Conservation (phyloP, 2,797 vertebrate species). For the Pelobates cultripes region DNA sequence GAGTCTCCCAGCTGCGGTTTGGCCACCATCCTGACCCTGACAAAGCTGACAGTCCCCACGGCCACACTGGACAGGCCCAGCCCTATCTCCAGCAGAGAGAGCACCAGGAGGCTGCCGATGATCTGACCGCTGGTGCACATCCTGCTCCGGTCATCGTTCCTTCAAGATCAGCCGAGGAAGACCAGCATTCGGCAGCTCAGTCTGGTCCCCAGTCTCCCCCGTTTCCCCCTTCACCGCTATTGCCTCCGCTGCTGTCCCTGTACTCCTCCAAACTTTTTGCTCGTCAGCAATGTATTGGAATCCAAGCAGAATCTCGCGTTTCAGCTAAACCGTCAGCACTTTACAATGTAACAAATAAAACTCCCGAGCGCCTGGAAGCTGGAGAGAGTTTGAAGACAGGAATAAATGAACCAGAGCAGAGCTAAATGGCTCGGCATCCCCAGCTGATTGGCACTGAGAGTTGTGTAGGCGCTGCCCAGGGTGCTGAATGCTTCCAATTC, state of each 20-base stretch:
- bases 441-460: neutral
- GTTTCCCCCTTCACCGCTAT: conserved; percentile 23
- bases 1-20: conserved; percentile 93
- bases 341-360: neutral
- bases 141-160: conserved; percentile 90
- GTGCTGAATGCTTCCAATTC: conserved; percentile 59
- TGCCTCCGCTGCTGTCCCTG: conserved; percentile 15
- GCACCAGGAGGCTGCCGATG: conserved; percentile 94
- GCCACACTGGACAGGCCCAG: conserved; percentile 96
- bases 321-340: neutral
- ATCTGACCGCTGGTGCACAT: conserved; percentile 99
- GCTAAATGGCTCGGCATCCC: neutral
- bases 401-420: neutral
- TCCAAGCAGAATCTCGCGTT: neutral
- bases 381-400: neutral
- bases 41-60: conserved; percentile 92
- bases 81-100: conserved; percentile 96
- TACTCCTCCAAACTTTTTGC: conserved; percentile 37
- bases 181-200: conserved; percentile 56
- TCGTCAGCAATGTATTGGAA: neutral
- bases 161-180: conserved; percentile 72
- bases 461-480: conserved; percentile 63
- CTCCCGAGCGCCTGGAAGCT: neutral
- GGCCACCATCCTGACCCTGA: conserved; percentile 82
- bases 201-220: too few relatives aligned